phyloP scores from a whole-genome alignment of 2,113 vertebrate species.

The Diadophis punctatus region DNA sequence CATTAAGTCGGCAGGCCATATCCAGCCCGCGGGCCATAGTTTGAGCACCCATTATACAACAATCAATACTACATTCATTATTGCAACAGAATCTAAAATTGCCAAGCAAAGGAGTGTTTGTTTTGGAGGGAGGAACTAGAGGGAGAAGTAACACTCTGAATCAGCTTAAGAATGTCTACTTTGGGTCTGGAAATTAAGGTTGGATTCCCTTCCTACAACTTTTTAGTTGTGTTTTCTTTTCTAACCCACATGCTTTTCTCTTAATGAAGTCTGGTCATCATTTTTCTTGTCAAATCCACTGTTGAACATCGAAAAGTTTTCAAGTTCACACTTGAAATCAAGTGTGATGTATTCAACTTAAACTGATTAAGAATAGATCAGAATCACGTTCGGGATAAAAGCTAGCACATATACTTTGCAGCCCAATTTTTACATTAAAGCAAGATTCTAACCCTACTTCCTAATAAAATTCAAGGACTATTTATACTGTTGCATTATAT shows the following conservation, averaged over 20 bases:
- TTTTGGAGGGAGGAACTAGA: neutral
- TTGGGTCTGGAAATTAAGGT: conserved; percentile 11
- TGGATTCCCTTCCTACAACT: neutral
- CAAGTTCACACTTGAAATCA: neutral
- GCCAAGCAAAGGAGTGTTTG: neutral
- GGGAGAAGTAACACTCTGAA: neutral
- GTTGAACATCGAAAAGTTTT: neutral
- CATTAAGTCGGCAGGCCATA: too few relatives aligned
- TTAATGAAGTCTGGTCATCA: neutral
- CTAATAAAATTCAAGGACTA: neutral
- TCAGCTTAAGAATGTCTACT: neutral
- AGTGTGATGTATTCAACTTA: neutral
- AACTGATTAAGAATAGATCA: neutral
- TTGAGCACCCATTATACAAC: too few relatives aligned
- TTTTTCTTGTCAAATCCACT: neutral
- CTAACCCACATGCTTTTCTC: neutral
- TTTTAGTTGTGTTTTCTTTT: conserved; percentile 6
- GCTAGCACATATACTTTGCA: neutral
- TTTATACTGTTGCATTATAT: neutral
- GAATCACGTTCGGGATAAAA: neutral
- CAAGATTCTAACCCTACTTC: neutral
- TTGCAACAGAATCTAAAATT: neutral
- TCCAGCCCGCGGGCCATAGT: too few relatives aligned
- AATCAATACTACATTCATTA: neutral
- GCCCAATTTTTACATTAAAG: neutral